Evolutionary conservation across 2,797 vertebrate species (phyloP), one percentile per base, ranked within the genome.

Genomic region (Micrastur ruficollis): DNA sequence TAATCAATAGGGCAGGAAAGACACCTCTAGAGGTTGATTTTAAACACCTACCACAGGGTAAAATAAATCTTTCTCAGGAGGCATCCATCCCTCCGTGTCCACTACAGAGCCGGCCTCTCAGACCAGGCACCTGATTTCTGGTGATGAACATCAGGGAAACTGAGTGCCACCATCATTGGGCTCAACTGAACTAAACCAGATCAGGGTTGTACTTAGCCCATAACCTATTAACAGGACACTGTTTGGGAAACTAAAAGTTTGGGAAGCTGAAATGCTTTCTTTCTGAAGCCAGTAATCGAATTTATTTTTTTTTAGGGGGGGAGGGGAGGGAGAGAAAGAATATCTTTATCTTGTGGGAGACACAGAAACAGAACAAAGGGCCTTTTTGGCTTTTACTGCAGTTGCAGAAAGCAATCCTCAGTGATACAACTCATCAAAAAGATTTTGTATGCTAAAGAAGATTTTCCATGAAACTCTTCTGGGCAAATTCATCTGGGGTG

Each of bases 401-500:
- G 56, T 36, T 84, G 38, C 32, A 56, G 50, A 80, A 75, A 93
- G 58, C 8, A 88, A 61, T 55, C 36, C 18, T 88, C 44, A 12
- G 42, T 58, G 42, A 90, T 81, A 40, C 27, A 94, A 90, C 12
- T 90, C 44, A 25, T 70, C 74, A 81, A 61, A 92, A 92, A 58
- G 32, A 61, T 92, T 90, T 59, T 82, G 46, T 50, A 82, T 75
- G 17, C 26, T n/a, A 38, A 53, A 70, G 86, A 88, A 88, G 65
- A 91, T 93, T 90, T 96, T 93, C 75, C 0, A 0, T 80, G 21
- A 91, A 96, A 70, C 32, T 97, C 90, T 87, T 79, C 62, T 86
- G 42, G 83, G 91, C 26, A 88, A 96, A 95, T 97, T 96, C 95
- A 96, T 91, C 81, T 89, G 66, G 25, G 90, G 20, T 95, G 84